Evolutionary conservation across 2,888 invertebrate species (phyloP), one percentile per base, ranked within the genome.

Genomic region (Pandemis heparana): DNA sequence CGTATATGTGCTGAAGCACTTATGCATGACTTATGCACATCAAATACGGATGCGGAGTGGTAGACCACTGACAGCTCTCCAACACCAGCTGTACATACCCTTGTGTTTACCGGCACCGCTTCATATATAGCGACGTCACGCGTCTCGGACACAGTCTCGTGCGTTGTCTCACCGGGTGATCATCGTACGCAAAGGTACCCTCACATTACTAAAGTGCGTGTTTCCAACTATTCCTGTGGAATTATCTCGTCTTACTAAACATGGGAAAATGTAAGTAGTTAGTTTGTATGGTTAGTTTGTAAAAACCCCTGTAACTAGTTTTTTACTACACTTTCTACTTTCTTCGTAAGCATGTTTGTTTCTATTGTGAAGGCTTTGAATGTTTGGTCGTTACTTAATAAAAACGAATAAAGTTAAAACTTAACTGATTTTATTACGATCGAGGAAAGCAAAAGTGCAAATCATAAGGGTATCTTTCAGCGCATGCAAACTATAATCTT

Each of bases 181-280:
- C 64, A 65, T 5, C 32, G 64, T 9, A 46, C 8, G 48, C 48
- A 32, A 4, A 32, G 23, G 16, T 51, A 38, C 48, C 64, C n/a
- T 48, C 23, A 9, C 51, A 32, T 32, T 38, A 23, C 14, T 5
- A 23, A 59, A 59, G 32, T 59, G 59, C 59, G 9, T 59, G 38
- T 16, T 8, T 18, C 59, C 10, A 14, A 59, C 14, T 14, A 1
- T 12, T 32, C 32, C 53, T 23, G 64, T 32, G 64, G 16, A 60
- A 18, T n/a, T 23, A 16, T 16, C 39, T 14, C 18, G 5, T 18
- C n/a, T 32, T 32, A 32, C 4, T 41, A 74, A 74, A 38, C 23
- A 74, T 74, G 74, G 74, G 62, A 65, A 70, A 66, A 70, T 51
- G 74, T 74, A 23, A 74, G 74, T 74, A 9, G n/a, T 41, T 61